A percentile compares a stretch with the other conserved stretches of the same genome.
Conservation (phyloP, 2,888 invertebrate genomes). For the Trachelus troglodyta region DNA sequence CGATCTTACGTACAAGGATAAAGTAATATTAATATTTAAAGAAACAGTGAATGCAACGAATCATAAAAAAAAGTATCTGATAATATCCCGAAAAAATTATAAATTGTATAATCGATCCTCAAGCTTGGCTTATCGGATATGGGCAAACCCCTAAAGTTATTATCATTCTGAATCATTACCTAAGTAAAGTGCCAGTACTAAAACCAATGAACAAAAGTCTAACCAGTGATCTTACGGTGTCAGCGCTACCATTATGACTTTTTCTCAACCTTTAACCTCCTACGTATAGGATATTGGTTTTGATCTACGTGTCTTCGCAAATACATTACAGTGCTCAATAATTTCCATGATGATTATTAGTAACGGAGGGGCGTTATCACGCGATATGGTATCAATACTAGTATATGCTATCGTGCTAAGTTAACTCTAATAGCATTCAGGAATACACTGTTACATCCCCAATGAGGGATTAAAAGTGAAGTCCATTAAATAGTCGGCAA, state of each 20-base stretch:
- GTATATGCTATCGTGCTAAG: not conserved
- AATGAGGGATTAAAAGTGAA: not conserved
- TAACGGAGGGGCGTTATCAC: constrained; percentile 40
- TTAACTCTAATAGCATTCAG: constrained; percentile 2
- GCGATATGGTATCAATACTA: constrained; percentile 43
- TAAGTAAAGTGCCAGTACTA: not conserved
- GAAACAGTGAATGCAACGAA: not conserved
- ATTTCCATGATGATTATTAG: not conserved
- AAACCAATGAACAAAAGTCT: not conserved
- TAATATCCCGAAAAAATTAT: not conserved
- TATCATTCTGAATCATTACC: not conserved
- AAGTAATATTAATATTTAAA: not conserved
- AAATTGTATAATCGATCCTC: not conserved
- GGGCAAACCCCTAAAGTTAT: not conserved
- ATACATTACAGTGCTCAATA: not conserved
- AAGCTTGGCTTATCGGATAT: not conserved
- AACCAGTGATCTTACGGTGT: not conserved
- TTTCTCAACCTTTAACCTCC: not conserved
- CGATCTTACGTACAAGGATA: not conserved
- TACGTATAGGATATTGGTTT: not conserved
- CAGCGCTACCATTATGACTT: not conserved
- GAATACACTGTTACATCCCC: not conserved
- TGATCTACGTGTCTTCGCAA: not conserved
- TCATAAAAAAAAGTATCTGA: not conserved
- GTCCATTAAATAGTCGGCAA: not conserved